Conservation (phyloP, 2,888 invertebrate species). For the Ochlodes sylvanus region DNA sequence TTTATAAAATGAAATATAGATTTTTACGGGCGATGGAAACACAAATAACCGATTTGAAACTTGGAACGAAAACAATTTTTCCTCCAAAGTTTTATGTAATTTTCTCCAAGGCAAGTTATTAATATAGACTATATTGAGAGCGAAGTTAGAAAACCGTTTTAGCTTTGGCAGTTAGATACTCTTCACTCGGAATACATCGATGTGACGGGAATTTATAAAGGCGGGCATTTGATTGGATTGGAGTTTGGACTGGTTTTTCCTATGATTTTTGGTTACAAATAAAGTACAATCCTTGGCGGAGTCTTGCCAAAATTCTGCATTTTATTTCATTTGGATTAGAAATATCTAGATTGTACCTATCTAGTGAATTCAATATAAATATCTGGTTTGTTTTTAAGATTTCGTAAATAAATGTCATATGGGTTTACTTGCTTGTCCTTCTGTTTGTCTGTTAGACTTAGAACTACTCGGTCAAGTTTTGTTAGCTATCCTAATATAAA, state of each 20-base stretch:
- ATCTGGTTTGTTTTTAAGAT: too few relatives aligned
- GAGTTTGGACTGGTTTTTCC: neutral
- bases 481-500: too few relatives aligned
- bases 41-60: neutral
- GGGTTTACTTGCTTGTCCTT: too few relatives aligned
- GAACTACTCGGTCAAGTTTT: too few relatives aligned
- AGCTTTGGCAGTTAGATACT: constrained; percentile 5
- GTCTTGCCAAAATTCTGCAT: too few relatives aligned
- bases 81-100: neutral
- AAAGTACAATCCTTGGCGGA: too few relatives aligned
- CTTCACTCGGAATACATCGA: neutral
- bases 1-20: neutral
- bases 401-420: too few relatives aligned
- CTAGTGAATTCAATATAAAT: too few relatives aligned
- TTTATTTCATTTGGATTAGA: too few relatives aligned
- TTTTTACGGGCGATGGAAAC: neutral
- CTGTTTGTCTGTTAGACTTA: too few relatives aligned
- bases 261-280: neutral
- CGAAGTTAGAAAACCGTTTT: constrained; percentile 1
- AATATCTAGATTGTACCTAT: too few relatives aligned
- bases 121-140: neutral
- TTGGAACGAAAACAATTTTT: constrained; percentile 3
- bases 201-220: neutral
- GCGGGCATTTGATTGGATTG: neutral
- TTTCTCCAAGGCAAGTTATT: neutral